Percentiles rank a stretch among this genome's conserved stretches.
Evolutionary conservation across 2,797 vertebrate genomes (phyloP).

Genomic region (Simalia tracyae): DNA sequence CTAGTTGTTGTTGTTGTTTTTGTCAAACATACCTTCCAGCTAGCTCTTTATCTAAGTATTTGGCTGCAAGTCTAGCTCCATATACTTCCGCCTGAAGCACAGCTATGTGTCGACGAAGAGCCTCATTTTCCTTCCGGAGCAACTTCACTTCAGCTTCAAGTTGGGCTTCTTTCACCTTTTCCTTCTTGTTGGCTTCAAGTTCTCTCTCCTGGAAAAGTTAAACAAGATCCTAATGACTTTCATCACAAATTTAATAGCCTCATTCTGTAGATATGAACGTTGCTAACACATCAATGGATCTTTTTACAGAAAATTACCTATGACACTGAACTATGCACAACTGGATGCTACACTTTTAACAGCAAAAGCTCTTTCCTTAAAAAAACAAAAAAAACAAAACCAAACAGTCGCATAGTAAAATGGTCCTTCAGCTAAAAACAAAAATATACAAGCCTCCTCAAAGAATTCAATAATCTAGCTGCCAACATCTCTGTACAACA

Average conservation of each 20-base stretch:
- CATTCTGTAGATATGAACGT: background rate
- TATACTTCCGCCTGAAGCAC: conserved; percentile 98
- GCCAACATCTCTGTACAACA: background rate
- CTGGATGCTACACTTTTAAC: background rate
- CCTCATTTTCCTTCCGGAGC: conserved; percentile 92
- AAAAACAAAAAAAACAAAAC: background rate
- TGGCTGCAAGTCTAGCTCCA: conserved; percentile 93
- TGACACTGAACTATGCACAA: background rate
- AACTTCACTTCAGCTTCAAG: conserved; percentile 89
- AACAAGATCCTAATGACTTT: background rate
- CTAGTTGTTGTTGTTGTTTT: background rate
- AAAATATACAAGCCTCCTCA: background rate
- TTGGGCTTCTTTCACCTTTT: conserved; percentile 88
- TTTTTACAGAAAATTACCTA: background rate
- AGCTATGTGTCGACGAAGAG: conserved; percentile 94
- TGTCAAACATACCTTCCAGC: conserved; percentile 85
- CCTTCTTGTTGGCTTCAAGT: conserved; percentile 90
- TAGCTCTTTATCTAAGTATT: conserved; percentile 97
- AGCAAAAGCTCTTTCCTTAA: background rate
- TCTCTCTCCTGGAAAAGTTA: conserved; percentile 84
- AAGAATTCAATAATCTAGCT: background rate
- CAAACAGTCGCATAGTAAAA: background rate
- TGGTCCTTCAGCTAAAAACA: background rate
- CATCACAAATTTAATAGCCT: background rate
- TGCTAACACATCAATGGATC: background rate